Conservation (phyloP, 2,113 vertebrate genomes). For the Sapayoa aenigma region DNA sequence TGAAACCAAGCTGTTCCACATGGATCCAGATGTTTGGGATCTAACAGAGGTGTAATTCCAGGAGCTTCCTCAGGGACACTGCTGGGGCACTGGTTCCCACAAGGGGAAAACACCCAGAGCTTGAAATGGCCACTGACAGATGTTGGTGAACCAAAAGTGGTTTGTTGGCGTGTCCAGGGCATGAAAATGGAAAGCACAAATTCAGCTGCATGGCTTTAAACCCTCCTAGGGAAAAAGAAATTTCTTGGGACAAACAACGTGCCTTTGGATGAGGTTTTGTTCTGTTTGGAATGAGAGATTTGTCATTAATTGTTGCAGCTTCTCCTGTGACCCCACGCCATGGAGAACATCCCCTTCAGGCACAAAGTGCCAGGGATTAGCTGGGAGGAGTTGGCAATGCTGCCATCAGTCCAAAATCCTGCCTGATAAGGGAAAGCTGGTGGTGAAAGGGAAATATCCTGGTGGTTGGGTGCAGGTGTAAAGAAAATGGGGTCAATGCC, state of each 20-base stretch:
- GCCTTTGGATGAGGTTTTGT: rapidly evolving
- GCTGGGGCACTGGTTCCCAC: not conserved
- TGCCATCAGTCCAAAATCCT: not conserved
- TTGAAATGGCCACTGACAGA: not conserved
- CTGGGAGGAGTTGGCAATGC: not conserved
- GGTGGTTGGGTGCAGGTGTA: not conserved
- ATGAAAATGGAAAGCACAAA: not conserved
- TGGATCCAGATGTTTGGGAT: rapidly evolving
- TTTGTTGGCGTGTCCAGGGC: not conserved
- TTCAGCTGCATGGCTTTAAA: not conserved
- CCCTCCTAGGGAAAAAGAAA: not conserved
- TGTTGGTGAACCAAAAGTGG: not conserved
- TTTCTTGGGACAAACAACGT: not conserved
- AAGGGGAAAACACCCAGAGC: not conserved
- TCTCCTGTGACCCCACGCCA: not conserved
- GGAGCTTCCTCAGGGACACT: not conserved
- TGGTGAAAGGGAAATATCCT: not conserved
- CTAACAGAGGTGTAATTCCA: not conserved
- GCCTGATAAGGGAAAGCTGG: not conserved
- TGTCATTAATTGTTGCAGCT: not conserved
- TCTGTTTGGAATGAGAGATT: not conserved
- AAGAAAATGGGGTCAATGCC: not conserved
- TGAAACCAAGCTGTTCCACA: not conserved
- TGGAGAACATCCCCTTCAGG: not conserved
- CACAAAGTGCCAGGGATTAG: not conserved